Evolutionary conservation across 2,888 invertebrate species (phyloP).

Genomic region (Phyllotreta cruciferae): DNA sequence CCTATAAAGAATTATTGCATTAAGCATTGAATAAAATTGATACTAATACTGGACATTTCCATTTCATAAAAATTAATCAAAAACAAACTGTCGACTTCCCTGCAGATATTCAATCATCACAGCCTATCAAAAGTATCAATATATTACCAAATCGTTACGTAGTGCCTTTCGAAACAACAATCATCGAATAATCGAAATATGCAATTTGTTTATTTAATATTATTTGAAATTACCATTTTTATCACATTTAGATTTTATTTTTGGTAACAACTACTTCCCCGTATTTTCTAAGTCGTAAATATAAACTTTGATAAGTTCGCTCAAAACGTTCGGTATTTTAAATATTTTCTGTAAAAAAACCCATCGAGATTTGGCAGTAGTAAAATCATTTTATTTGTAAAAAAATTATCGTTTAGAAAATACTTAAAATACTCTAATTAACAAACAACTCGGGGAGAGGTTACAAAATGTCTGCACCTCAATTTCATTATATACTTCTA

Average conservation of each 20-base stretch:
- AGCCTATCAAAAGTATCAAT: conserved; percentile 32
- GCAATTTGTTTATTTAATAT: too few species aligned
- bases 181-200: background rate
- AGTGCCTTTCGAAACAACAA: conserved; percentile 17
- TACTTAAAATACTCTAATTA: background rate
- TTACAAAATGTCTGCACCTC: conserved; percentile 28
- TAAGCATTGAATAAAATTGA: too few species aligned
- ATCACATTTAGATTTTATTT: conserved; percentile 37
- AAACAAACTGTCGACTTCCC: conserved; percentile 11
- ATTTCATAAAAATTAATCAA: background rate
- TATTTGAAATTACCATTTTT: conserved; percentile 34
- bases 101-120: conserved; percentile 32
- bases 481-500: conserved; percentile 27
- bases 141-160: conserved; percentile 25
- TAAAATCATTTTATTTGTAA: background rate
- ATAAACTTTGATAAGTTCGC: conserved; percentile 20
- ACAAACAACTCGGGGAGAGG: conserved; percentile 8
- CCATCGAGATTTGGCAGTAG: background rate
- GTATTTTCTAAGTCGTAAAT: conserved; percentile 11
- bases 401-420: too few species aligned
- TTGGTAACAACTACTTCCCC: conserved; percentile 29
- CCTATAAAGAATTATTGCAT: too few species aligned
- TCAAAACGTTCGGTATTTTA: conserved; percentile 2
- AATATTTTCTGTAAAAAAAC: background rate
- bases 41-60: too few species aligned